Evolutionary conservation across 2,797 vertebrate genomes (phyloP).

Genomic region (Balearica regulorum): DNA sequence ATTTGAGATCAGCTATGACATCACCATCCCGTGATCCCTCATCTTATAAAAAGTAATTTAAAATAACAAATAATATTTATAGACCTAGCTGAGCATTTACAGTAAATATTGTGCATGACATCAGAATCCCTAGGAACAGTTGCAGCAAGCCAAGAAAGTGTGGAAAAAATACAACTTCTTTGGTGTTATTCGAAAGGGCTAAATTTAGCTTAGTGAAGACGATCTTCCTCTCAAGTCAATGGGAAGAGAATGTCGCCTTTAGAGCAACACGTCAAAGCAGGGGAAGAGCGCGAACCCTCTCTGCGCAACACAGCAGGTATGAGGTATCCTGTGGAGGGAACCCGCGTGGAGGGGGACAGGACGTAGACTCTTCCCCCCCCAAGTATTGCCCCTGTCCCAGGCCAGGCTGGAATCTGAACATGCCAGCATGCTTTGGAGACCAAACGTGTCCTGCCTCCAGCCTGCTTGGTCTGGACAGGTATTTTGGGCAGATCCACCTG

Average conservation of each 20-base stretch:
- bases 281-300: background rate
- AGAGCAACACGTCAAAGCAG: background rate
- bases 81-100: background rate
- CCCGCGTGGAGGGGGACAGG: background rate
- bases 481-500: background rate
- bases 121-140: slow-evolving; percentile 21
- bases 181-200: background rate
- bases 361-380: background rate
- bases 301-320: background rate
- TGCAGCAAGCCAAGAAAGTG: background rate
- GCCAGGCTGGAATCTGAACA: background rate
- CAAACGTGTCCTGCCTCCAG: background rate
- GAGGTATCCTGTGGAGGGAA: background rate
- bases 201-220: slow-evolving; percentile 2
- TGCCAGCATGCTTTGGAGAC: background rate
- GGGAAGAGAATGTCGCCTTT: background rate
- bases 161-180: background rate
- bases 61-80: background rate
- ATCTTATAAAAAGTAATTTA: background rate
- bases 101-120: slow-evolving; percentile 3
- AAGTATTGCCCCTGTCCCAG: background rate
- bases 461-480: background rate
- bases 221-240: background rate
- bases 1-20: background rate
- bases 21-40: background rate